Percentiles rank a stretch among this genome's conserved stretches.
phyloP scores from a whole-genome alignment of 2,797 vertebrate genomes.

The Huso huso region DNA sequence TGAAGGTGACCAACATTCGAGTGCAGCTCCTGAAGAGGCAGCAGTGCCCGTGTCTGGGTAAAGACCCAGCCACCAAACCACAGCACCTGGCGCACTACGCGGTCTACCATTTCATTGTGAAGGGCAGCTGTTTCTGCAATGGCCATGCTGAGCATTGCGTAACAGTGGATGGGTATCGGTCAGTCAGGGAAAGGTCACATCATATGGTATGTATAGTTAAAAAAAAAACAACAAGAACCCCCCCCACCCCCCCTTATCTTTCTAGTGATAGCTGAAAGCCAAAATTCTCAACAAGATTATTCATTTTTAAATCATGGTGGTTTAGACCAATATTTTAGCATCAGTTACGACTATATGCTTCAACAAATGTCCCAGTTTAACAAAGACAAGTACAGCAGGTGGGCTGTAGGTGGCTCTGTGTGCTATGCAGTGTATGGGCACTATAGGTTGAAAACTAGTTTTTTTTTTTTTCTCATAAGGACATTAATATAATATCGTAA shows the following conservation, averaged over 20 bases:
- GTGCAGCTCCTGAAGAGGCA: slow-evolving; percentile 73
- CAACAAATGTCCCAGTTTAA: too few species aligned
- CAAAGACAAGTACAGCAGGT: too few species aligned
- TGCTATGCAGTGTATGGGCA: too few species aligned
- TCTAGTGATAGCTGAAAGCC: too few species aligned
- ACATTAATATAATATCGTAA: too few species aligned
- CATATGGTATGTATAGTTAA: slow-evolving; percentile 68
- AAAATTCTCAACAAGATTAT: too few species aligned
- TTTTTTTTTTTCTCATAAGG: too few species aligned
- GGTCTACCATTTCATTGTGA: slow-evolving; percentile 89
- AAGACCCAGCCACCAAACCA: slow-evolving; percentile 34
- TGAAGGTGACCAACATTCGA: slow-evolving; percentile 85
- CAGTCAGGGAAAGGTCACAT: slow-evolving; percentile 50
- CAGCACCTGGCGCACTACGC: slow-evolving; percentile 64
- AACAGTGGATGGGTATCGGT: slow-evolving; percentile 65
- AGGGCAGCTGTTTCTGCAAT: slow-evolving; percentile 93
- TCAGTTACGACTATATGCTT: too few species aligned
- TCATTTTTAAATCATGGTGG: not conserved
- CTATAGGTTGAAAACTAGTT: too few species aligned
- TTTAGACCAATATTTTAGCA: too few species aligned
- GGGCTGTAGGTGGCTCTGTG: too few species aligned
- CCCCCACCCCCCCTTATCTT: not conserved
- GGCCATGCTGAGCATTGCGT: slow-evolving; percentile 87
- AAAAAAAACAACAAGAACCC: not conserved
- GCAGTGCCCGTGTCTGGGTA: slow-evolving; percentile 71